Conservation (phyloP, 2,888 invertebrate genomes). For the Lepidochrysops patricia region DNA sequence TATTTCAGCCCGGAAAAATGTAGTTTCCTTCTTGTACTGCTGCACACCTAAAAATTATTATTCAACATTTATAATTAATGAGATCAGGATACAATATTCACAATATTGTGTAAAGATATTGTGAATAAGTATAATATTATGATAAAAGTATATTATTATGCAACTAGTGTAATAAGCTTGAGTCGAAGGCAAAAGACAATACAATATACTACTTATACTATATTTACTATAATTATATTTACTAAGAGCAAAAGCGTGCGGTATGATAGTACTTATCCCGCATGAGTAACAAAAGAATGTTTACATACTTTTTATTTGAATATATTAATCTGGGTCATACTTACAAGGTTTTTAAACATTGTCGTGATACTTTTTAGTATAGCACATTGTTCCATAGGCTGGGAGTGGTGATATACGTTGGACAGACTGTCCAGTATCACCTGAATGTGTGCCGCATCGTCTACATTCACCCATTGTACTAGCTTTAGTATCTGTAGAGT, state of each 20-base stretch:
- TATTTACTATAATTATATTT: too few species aligned
- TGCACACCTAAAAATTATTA: conserved; percentile 28
- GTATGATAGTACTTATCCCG: too few species aligned
- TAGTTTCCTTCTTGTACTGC: conserved; percentile 36
- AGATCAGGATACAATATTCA: too few species aligned
- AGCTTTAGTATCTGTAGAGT: conserved; percentile 50
- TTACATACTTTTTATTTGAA: not conserved
- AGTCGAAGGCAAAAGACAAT: too few species aligned
- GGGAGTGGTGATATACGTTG: conserved; percentile 41
- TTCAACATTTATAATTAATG: too few species aligned
- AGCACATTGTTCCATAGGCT: conserved; percentile 50
- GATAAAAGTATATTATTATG: too few species aligned
- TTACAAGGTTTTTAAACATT: conserved; percentile 57
- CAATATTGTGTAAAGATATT: too few species aligned
- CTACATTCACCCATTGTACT: conserved; percentile 53
- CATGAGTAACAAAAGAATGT: too few species aligned
- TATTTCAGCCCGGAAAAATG: conserved; percentile 14
- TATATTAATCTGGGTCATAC: not conserved
- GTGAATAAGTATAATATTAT: too few species aligned
- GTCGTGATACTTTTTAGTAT: conserved; percentile 44
- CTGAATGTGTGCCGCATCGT: conserved; percentile 38
- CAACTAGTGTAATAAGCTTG: too few species aligned
- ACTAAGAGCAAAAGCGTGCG: too few species aligned
- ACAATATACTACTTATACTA: too few species aligned
- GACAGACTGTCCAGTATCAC: conserved; percentile 40